A percentile compares a stretch with the other conserved stretches of the same genome.
Evolutionary conservation across 2,113 vertebrate genomes (phyloP).

Genomic region (Rutilus rutilus): DNA sequence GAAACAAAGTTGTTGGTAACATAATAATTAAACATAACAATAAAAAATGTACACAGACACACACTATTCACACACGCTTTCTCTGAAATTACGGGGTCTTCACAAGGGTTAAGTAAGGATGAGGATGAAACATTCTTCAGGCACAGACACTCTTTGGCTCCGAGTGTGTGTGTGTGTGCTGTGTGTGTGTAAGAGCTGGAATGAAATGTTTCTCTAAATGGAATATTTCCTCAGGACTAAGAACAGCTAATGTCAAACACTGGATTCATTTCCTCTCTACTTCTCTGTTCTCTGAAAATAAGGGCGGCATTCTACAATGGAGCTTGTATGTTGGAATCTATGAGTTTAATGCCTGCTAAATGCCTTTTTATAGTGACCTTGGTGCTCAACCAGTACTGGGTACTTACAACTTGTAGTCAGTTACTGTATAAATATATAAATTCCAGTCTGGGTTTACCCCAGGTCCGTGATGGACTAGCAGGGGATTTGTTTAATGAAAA

Average conservation of each 20-base stretch:
- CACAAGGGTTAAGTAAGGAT: background rate
- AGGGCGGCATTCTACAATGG: background rate
- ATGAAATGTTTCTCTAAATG: slow-evolving; percentile 61
- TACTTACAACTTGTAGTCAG: no score
- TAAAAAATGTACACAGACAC: no score
- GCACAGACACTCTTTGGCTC: background rate
- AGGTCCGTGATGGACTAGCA: no score
- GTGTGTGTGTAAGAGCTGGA: background rate
- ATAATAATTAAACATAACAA: no score
- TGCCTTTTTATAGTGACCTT: background rate
- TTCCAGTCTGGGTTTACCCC: no score
- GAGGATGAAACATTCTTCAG: background rate
- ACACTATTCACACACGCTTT: no score
- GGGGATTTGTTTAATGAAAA: no score
- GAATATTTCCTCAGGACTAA: slow-evolving; percentile 56
- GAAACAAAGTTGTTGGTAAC: no score
- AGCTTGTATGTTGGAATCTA: background rate
- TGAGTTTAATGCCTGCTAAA: background rate
- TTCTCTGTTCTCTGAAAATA: slow-evolving; percentile 1
- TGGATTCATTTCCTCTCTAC: background rate
- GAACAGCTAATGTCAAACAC: slow-evolving; percentile 63
- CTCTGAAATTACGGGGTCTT: no score
- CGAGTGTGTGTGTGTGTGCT: background rate
- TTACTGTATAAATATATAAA: no score
- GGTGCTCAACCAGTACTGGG: background rate